Percentiles rank a stretch among this genome's conserved stretches.
Evolutionary conservation across 2,113 vertebrate species (phyloP).

Genomic region (Neogobius melanostomus): DNA sequence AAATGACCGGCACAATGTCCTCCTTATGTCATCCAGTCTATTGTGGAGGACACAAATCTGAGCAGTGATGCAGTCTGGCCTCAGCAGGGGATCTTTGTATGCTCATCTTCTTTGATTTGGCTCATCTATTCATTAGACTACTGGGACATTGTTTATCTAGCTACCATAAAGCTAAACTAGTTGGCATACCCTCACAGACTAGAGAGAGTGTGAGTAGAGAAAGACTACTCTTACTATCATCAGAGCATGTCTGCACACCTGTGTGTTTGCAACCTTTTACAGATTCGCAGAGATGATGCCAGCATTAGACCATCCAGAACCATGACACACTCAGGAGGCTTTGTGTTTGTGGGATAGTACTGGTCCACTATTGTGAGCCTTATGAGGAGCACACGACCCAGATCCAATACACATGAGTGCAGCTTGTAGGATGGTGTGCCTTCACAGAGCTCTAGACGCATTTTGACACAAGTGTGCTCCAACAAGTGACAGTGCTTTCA

Average conservation of each 20-base stretch:
- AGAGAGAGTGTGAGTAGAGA: conserved; percentile 66
- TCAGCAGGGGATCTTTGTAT: conserved; percentile 80
- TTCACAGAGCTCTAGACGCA: conserved; percentile 77
- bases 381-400: conserved; percentile 56
- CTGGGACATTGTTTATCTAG: conserved; percentile 73
- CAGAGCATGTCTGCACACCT: conserved; percentile 63
- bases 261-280: conserved; percentile 69
- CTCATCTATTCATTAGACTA: conserved; percentile 76
- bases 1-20: conserved; percentile 77
- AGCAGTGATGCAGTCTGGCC: conserved; percentile 76
- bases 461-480: conserved; percentile 80
- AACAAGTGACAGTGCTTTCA: conserved; percentile 79
- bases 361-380: conserved; percentile 55
- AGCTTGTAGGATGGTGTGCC: conserved; percentile 71
- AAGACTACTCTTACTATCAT: conserved; percentile 46
- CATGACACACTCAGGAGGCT: conserved; percentile 53
- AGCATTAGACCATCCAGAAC: conserved; percentile 35
- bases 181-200: conserved; percentile 50
- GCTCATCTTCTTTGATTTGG: conserved; percentile 78
- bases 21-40: conserved; percentile 79
- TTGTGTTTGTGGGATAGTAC: conserved; percentile 44
- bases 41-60: conserved; percentile 79
- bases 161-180: conserved; percentile 61
- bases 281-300: conserved; percentile 67
- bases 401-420: conserved; percentile 61